phyloP scores from a whole-genome alignment of 2,113 vertebrate species.

The Puffinus mauretanicus region DNA sequence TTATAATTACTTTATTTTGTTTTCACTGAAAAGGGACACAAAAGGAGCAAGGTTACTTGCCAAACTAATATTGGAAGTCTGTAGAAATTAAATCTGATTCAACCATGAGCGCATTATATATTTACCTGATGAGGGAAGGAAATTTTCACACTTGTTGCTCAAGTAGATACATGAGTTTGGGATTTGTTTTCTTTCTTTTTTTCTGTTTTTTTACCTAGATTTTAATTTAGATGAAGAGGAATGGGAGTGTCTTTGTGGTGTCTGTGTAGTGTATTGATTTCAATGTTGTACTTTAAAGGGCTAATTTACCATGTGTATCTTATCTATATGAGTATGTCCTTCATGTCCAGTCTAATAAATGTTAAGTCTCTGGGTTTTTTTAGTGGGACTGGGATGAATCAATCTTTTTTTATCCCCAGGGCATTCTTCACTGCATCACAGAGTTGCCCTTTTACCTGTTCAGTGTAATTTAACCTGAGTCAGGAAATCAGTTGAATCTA shows the following conservation, averaged over 20 bases:
- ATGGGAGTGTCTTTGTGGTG: constrained; percentile 41
- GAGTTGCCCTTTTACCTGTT: constrained; percentile 24
- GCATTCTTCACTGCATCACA: neutral
- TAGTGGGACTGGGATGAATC: neutral
- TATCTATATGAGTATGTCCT: constrained; percentile 61
- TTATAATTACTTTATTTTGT: constrained; percentile 11
- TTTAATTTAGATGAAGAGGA: constrained; percentile 65
- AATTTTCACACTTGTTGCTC: constrained; percentile 40
- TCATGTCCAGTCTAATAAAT: constrained; percentile 64
- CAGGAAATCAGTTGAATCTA: constrained; percentile 31
- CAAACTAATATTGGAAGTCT: constrained; percentile 4
- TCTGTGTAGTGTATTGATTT: constrained; percentile 50
- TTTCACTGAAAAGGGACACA: constrained; percentile 1
- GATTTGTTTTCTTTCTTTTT: neutral
- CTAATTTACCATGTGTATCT: constrained; percentile 56
- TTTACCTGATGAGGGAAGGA: constrained; percentile 16
- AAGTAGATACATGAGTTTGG: neutral
- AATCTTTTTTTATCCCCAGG: neutral
- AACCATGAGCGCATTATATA: neutral
- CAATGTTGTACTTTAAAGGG: constrained; percentile 45
- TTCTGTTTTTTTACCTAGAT: constrained; percentile 28
- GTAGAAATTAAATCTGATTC: constrained; percentile 45
- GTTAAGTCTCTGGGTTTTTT: constrained; percentile 34
- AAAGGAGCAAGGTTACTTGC: neutral
- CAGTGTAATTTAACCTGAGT: constrained; percentile 28